Conservation (phyloP, 2,797 vertebrate genomes). For the Anableps anableps region DNA sequence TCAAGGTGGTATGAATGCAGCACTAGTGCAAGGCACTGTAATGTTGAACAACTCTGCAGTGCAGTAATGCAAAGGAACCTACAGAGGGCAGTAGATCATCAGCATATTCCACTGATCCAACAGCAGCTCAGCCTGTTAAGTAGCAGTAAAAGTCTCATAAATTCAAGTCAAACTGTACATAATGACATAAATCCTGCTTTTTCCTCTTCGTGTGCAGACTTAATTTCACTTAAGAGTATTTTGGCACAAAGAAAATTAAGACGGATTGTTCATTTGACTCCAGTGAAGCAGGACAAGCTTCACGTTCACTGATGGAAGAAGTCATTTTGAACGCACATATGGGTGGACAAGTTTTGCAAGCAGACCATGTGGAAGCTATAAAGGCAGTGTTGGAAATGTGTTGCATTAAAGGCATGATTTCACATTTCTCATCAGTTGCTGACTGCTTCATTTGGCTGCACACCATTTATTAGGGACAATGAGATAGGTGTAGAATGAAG, state of each 20-base stretch:
- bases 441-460: slow-evolving; percentile 19
- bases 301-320: slow-evolving; percentile 43
- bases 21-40: not conserved
- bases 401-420: slow-evolving; percentile 33
- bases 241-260: slow-evolving; percentile 42
- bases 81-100: slow-evolving; percentile 81
- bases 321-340: slow-evolving; percentile 38
- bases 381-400: slow-evolving; percentile 26
- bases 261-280: slow-evolving; percentile 36
- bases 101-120: slow-evolving; percentile 15
- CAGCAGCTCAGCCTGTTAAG: not conserved
- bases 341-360: slow-evolving; percentile 6
- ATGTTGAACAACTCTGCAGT: not conserved
- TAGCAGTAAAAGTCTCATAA: slow-evolving; percentile 1
- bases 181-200: slow-evolving; percentile 28
- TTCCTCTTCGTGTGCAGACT: slow-evolving; percentile 19
- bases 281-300: slow-evolving; percentile 37
- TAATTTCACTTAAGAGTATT: slow-evolving; percentile 43
- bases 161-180: slow-evolving; percentile 34
- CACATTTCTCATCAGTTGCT: slow-evolving; percentile 21
- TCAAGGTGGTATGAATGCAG: not conserved
- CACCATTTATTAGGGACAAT: slow-evolving; percentile 27
- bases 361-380: slow-evolving; percentile 25
- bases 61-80: slow-evolving; percentile 48
- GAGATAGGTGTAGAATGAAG: not conserved